These are phyloP conservation scores for Limnothrissa miodon DNA, from an alignment of 2,113 vertebrate species.

Conservation along the genomic window DNA sequence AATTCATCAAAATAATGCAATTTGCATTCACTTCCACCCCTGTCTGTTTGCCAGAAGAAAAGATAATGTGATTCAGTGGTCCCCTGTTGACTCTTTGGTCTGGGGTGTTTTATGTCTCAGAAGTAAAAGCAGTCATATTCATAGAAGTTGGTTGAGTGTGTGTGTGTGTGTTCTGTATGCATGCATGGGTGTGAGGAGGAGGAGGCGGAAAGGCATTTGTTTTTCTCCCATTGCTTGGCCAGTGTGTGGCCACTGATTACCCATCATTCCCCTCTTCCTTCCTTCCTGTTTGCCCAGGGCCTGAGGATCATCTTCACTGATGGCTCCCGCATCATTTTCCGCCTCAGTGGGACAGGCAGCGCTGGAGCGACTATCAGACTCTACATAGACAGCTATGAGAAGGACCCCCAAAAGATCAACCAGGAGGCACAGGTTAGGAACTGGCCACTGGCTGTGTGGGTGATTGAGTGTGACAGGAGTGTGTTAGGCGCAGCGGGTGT, in stretches of 20 bases:
- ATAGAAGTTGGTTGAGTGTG: not conserved
- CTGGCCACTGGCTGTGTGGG: not conserved
- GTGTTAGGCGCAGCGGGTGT: conserved; percentile 17
- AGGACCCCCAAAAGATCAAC: conserved; percentile 85
- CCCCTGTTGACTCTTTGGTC: not conserved
- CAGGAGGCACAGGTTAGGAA: conserved; percentile 88
- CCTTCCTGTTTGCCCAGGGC: conserved; percentile 71
- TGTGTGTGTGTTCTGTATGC: not conserved
- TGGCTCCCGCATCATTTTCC: conserved; percentile 94
- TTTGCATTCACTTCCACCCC: not conserved
- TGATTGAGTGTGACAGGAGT: conserved; percentile 28
- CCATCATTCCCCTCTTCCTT: conserved; percentile 22
- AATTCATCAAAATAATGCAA: conserved; percentile 9
- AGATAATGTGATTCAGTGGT: conserved; percentile 8
- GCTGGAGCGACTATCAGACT: conserved; percentile 91
- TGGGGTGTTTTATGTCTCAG: not conserved
- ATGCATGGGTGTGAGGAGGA: too few species aligned
- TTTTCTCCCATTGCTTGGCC: not conserved
- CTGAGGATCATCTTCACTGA: conserved; percentile 93
- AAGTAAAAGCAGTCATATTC: not conserved
- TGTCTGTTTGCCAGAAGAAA: not conserved
- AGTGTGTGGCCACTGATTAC: not conserved
- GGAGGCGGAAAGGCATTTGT: too few species aligned
- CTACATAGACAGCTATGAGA: conserved; percentile 98
- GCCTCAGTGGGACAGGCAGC: conserved; percentile 95